These are phyloP conservation scores for Muricea muricata DNA, from an alignment of 92 coral and sea anemone genomes.

Conservation along the genomic window DNA sequence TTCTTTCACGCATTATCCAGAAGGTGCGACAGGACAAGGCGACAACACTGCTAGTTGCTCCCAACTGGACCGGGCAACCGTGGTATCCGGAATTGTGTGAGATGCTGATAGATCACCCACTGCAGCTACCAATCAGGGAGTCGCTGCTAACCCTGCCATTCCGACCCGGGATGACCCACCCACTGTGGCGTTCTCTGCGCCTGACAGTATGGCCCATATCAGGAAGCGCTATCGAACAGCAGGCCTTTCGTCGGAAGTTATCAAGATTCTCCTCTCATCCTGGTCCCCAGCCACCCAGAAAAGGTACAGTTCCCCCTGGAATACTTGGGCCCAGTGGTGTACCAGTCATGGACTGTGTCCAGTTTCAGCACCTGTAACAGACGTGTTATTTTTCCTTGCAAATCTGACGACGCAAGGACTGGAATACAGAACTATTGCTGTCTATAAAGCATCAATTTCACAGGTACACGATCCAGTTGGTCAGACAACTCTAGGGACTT, in stretches of 20 bases:
- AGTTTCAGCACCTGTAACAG: conserved; percentile 56
- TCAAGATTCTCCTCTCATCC: conserved; percentile 34
- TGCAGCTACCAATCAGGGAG: conserved; percentile 30
- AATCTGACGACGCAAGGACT: too few species aligned
- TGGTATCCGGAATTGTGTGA: conserved; percentile 41
- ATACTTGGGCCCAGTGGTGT: conserved; percentile 53
- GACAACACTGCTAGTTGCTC: conserved; percentile 43
- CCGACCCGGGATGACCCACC: conserved; percentile 46
- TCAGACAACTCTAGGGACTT: conserved; percentile 22
- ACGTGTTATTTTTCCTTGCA: conserved; percentile 39
- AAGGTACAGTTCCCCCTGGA: conserved; percentile 45
- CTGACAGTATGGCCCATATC: conserved; percentile 48
- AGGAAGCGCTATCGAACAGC: conserved; percentile 31
- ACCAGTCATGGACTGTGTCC: conserved; percentile 40
- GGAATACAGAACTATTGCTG: conserved; percentile 40
- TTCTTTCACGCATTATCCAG: conserved; percentile 50
- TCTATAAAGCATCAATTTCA: conserved; percentile 50
- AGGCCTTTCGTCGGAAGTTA: conserved; percentile 44
- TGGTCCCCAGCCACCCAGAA: conserved; percentile 40
- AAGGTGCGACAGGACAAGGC: conserved; percentile 33
- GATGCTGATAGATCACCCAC: conserved; percentile 28
- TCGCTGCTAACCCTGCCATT: conserved; percentile 58
- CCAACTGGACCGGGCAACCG: conserved; percentile 39
- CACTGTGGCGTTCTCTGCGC: conserved; percentile 52
- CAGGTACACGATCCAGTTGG: conserved; percentile 48